Base-by-base conservation (phyloP, 2,797 vertebrate species). In the Sorex maritimensis region DNA sequence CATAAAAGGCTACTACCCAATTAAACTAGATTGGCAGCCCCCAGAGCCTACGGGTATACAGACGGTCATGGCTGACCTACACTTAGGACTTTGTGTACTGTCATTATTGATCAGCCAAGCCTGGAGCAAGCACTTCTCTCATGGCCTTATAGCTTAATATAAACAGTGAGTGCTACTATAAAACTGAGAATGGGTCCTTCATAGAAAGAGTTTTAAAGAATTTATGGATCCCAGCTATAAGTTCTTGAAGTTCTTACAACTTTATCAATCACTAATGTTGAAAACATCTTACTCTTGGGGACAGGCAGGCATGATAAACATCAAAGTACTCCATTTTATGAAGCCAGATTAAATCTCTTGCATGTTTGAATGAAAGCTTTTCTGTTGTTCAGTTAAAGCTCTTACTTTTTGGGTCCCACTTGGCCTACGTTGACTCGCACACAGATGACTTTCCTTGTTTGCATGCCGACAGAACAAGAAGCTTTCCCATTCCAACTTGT, bases 351-450 rank as follows among this genome's bases (percentile, higher is more conserved):
- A 44, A 14, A 12, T 67, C 12, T 84, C 44, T 71, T 26, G 80
- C 65, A 84, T 2, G 75, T 55, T 0, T 44, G 55, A 55, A 46
- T 67, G 81, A 30, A 80, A n/a, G 23, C 83, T 79, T 94, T 74
- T 88, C 55, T 41, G 24, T 0, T 24, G 38, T 83, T 14, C 34
- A 80, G 61, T n/a, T 9, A 52, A 82, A 91, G 85, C 69, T 28
- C 91, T 99, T 99, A 99, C 99, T 99, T 99, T 98, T 99, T 99
- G 2, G 99, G 99, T 58, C 99, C 99, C 83, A 99, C 99, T 98
- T 99, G 99, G 98, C 99, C 99, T 94, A 99, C 99, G 58, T 99
- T 99, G 98, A 99, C 99, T 83, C 99, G 98, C 69, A 99, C 99
- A 58, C 99, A 99, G 98, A 99, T 99, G 97, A 99, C 99, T 96